phyloP scores from a whole-genome alignment of 2,888 invertebrate genomes.

The Stictocephala bisonia region DNA sequence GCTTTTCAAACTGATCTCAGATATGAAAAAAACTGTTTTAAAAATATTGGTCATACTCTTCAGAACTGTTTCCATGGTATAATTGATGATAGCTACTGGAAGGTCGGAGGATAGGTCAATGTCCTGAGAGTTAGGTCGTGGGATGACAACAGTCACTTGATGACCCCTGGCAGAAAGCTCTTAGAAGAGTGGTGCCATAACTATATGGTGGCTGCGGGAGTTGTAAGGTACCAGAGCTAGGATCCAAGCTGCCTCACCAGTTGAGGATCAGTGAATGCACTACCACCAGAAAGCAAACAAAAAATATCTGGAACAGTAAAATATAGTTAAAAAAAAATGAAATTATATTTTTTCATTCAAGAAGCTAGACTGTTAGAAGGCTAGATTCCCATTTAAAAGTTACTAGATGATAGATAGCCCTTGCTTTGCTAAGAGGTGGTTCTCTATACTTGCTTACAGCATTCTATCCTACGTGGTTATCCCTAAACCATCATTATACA shows the following conservation, averaged over 20 bases:
- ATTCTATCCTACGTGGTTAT: too few species aligned
- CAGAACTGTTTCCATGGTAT: slow-evolving; percentile 23
- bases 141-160: slow-evolving; percentile 63
- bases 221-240: slow-evolving; percentile 43
- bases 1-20: background rate
- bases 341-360: too few species aligned
- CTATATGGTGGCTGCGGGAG: slow-evolving; percentile 43
- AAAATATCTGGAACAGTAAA: too few species aligned
- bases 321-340: too few species aligned
- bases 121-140: slow-evolving; percentile 65
- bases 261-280: too few species aligned
- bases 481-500: too few species aligned
- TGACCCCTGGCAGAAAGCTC: slow-evolving; percentile 63
- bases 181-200: slow-evolving; percentile 61
- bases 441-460: too few species aligned
- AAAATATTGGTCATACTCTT: background rate
- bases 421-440: too few species aligned
- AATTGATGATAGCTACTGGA: slow-evolving; percentile 22
- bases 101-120: slow-evolving; percentile 54
- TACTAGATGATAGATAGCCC: too few species aligned
- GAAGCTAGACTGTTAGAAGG: too few species aligned
- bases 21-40: slow-evolving; percentile 9
- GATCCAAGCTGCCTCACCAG: slow-evolving; percentile 17
- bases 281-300: too few species aligned
- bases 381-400: too few species aligned